Base-by-base conservation (phyloP, 2,113 vertebrate species). In the Ariopsis seemanni region DNA sequence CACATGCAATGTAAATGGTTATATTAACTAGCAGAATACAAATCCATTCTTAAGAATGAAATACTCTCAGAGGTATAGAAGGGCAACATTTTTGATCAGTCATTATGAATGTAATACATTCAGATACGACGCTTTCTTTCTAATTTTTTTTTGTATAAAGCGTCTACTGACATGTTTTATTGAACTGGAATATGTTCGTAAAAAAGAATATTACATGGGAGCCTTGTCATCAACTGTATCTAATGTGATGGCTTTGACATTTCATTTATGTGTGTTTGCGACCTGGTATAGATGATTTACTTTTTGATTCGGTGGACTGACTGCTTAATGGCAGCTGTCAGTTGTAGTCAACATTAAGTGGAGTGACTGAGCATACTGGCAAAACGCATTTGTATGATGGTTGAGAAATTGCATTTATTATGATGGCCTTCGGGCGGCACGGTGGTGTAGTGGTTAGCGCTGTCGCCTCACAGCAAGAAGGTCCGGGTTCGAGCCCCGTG, bases 181-280 rank as follows among this genome's bases (percentile, higher is more conserved):
- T 52, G 52, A 18, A 50, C 30, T 67, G 52, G 53, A 82, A 63
- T 58, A 55, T 34, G 25, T 84, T 69, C 17, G 58, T 71, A 50
- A 60, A 69, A 48, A 74, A n/a, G 53, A 11, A 57, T 6, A 20
- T 82, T 78, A 81, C 58, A 79, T 27, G 69, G 82, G 89, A 72
- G 0, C 15, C 60, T 86, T 60, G 14, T 87, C 87, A 91, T 93
- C 89, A 86, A 82, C 85, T 82, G 75, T 58, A 87, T 63, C n/a
- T 82, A 91, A 88, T 82, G 72, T 57, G 83, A 92, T 82, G 50
- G 42, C 89, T 88, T 89, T 90, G 90, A 92, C 91, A 90, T 90
- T 86, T 92, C 48, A 93, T 93, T 92, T 87, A 48, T 15, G 74
- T 85, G 80, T 86, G 65, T 89, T 88, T 82, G 27, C 7, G 75